Evolutionary conservation across 2,888 invertebrate genomes (phyloP).

Genomic region (Drosophila nigritarsus): DNA sequence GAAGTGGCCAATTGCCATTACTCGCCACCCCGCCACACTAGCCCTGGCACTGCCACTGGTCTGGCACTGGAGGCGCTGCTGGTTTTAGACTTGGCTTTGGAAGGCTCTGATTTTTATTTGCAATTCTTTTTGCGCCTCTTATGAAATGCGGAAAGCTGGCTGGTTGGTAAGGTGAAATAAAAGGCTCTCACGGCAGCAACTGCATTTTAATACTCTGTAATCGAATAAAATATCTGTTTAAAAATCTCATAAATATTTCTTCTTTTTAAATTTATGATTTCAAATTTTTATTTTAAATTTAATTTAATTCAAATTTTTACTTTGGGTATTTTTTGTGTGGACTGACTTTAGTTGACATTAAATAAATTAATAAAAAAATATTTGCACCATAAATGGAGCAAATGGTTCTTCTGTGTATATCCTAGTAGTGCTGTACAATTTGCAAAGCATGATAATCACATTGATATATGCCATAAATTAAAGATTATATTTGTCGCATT

Average conservation of each 20-base stretch:
- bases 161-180: neutral
- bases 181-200: constrained; percentile 6
- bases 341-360: no score
- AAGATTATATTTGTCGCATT: neutral
- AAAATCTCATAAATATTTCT: no score
- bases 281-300: no score
- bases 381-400: neutral
- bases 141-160: constrained; percentile 14
- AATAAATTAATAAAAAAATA: no score
- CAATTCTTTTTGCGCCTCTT: constrained; percentile 56
- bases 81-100: constrained; percentile 16
- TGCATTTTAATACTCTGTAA: constrained; percentile 33
- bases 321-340: no score
- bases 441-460: neutral
- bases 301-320: no score
- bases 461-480: neutral
- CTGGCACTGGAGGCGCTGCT: neutral
- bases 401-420: neutral
- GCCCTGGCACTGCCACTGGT: constrained; percentile 1
- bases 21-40: neutral
- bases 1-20: constrained; percentile 29
- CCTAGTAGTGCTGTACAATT: neutral
- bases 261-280: no score
- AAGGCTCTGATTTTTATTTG: constrained; percentile 70
- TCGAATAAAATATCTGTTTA: no score